phyloP scores from a whole-genome alignment of 2,888 invertebrate genomes.

The Ophion ellenae region DNA sequence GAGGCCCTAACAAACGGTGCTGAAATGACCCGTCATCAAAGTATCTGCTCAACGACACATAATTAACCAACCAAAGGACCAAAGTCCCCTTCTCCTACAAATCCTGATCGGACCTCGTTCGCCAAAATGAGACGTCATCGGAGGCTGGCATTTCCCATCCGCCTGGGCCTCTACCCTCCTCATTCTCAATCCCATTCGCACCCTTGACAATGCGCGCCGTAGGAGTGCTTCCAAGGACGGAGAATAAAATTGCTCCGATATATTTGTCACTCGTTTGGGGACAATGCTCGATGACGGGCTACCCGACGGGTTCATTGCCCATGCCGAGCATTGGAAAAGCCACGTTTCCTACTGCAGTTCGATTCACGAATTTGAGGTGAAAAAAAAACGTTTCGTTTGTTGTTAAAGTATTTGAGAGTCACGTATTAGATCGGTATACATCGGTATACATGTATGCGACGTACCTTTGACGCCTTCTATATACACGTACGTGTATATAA shows the following conservation, averaged over 20 bases:
- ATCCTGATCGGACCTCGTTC: background rate
- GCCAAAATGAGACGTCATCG: constrained; percentile 61
- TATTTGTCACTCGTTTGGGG: constrained; percentile 62
- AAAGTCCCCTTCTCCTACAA: background rate
- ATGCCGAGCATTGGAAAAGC: constrained; percentile 10
- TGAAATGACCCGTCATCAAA: background rate
- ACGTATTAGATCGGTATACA: constrained; percentile 42
- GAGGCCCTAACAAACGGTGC: constrained; percentile 12
- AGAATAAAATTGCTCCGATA: constrained; percentile 51
- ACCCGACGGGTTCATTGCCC: constrained; percentile 48
- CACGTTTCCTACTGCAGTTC: constrained; percentile 20
- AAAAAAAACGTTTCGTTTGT: constrained; percentile 42
- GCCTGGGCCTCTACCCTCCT: constrained; percentile 5
- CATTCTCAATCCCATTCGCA: constrained; percentile 3
- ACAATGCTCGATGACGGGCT: constrained; percentile 60
- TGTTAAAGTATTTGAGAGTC: constrained; percentile 34
- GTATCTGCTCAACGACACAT: background rate
- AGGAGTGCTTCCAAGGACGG: background rate
- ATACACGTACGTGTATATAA: constrained; percentile 5
- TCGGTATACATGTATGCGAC: background rate
- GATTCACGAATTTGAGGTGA: constrained; percentile 36
- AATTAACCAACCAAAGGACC: background rate
- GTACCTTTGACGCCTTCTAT: constrained; percentile 22
- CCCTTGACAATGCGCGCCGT: constrained; percentile 18
- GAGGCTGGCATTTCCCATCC: constrained; percentile 13